A percentile compares a stretch with the other conserved stretches of the same genome.
phyloP scores from a whole-genome alignment of 2,888 invertebrate species.

The Steinernema hermaphroditum region DNA sequence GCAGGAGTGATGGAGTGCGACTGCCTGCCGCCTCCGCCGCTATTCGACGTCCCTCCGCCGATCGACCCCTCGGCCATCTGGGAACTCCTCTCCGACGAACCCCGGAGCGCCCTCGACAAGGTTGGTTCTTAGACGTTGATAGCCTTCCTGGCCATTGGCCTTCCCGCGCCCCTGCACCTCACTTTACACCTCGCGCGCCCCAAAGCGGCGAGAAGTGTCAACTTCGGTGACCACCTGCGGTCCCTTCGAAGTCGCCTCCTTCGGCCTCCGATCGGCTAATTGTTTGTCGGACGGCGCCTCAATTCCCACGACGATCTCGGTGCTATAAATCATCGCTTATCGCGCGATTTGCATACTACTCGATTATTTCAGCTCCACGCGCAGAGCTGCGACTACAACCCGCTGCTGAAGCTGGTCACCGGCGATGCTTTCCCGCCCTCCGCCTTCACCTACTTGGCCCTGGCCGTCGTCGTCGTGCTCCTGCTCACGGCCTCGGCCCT shows the following conservation, averaged over 20 bases:
- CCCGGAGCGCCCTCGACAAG: constrained; percentile 41
- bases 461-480: background rate
- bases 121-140: constrained; percentile 24
- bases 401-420: constrained; percentile 9
- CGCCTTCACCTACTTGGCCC: background rate
- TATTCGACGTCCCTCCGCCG: constrained; percentile 56
- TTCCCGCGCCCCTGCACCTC: no score
- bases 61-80: constrained; percentile 60
- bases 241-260: background rate
- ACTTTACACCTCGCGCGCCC: background rate
- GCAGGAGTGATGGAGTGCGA: constrained; percentile 46
- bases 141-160: no score
- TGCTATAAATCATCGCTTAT: constrained; percentile 2
- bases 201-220: no score
- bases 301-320: background rate
- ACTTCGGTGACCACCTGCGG: constrained; percentile 1
- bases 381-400: constrained; percentile 23
- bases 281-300: background rate
- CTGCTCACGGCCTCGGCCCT: constrained; percentile 8
- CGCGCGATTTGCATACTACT: constrained; percentile 13
- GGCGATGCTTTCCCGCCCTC: background rate
- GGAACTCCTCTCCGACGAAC: constrained; percentile 59
- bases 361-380: constrained; percentile 2
- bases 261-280: background rate
- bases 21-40: constrained; percentile 54